Evolutionary conservation across 35 echinoderm and acorn worm species (phyloP), one percentile per base, ranked within the genome.

Genomic region (Chiridota heheva): DNA sequence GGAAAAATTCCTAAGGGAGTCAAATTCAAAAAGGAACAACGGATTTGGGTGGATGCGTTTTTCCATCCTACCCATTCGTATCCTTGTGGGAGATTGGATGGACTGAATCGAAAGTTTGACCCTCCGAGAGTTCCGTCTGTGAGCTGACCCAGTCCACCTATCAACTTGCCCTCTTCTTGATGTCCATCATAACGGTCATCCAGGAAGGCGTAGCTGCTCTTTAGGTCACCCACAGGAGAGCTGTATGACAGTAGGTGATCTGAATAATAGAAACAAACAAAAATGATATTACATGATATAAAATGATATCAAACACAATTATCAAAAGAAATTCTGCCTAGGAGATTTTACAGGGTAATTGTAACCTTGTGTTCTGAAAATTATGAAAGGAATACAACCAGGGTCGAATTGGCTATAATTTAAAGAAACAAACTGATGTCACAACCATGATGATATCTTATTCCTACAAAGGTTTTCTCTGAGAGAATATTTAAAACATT

Each of bases 21-120:
- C 85, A 77, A 98, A 98, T 43, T 83, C 53, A 32, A 98, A 98
- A 17, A 36, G 24, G 26, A 98, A 59, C 32, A 35, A 70, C 0
- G 89, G 89, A 45, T 98, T 80, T 30, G 36, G 60, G 25, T 88
- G 80, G 80, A 76, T 17, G n/a, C 29, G 49, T 88, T 91, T 46
- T 71, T 72, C 95, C 95, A 98, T 15, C 89, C 95, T 0, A 98
- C 85, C 95, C 95, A 97, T 42, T 98, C 89, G 31, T 87, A 91
- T 22, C 79, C 95, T 34, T 77, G 80, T 1, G 74, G 69, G 18
- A 92, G 37, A 51, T 98, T 91, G n/a, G 53, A 64, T 5, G 89
- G 89, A 62, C 87, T 90, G 44, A 82, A 76, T 15, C 92, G 71
- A 58, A 85, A 98, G 81, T 98, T 91, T 39, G 56, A 71, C 37